A percentile compares a stretch with the other conserved stretches of the same genome.
phyloP scores from a whole-genome alignment of 2,113 vertebrate species.

The Hystrix cristata region DNA sequence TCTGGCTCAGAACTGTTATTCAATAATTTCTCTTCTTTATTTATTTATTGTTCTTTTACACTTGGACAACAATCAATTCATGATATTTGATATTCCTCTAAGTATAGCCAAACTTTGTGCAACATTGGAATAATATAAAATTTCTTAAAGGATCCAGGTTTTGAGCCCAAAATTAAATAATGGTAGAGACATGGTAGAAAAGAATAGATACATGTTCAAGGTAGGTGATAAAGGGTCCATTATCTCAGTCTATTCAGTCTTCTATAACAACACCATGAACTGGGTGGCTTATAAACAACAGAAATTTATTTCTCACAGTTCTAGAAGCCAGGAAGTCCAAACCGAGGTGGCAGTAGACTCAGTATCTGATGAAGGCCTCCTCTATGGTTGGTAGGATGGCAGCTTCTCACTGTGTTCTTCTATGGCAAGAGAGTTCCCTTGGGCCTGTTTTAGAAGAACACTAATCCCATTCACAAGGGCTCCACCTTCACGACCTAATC shows the following conservation, averaged over 20 bases:
- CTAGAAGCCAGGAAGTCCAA: neutral
- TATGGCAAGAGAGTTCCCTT: neutral
- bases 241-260: neutral
- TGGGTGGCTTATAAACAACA: neutral
- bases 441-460: neutral
- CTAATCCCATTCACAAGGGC: neutral
- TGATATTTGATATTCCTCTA: neutral
- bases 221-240: neutral
- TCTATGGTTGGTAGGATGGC: neutral
- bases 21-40: neutral
- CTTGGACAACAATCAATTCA: neutral
- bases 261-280: neutral
- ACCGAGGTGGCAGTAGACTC: neutral
- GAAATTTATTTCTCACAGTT: neutral
- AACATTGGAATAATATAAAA: neutral
- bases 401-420: neutral
- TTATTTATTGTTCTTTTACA: neutral
- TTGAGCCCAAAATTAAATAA: constrained; percentile 49
- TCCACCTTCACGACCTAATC: neutral
- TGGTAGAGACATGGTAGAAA: neutral
- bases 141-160: constrained; percentile 7
- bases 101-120: constrained; percentile 22
- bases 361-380: neutral
- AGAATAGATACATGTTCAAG: neutral
- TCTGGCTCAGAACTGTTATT: neutral